Evolutionary conservation across 2,888 invertebrate species (phyloP), one percentile per base, ranked within the genome.

Genomic region (Ganaspis brasiliensis): DNA sequence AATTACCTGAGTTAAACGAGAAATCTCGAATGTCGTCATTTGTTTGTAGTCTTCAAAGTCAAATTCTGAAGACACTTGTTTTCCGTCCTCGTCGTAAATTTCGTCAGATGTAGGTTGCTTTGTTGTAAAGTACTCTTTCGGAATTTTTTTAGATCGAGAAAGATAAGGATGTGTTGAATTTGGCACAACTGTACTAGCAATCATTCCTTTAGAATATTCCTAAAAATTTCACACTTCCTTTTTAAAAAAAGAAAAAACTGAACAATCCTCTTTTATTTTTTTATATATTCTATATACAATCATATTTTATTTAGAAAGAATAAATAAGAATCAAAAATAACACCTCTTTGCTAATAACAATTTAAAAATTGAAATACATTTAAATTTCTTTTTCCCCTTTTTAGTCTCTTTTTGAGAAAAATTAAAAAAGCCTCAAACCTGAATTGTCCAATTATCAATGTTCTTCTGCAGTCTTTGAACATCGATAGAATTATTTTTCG

Each of bases 361-460:
- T n/a, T n/a, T n/a, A n/a, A n/a, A n/a, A n/a, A n/a, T n/a, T n/a
- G n/a, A n/a, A n/a, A n/a, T n/a, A n/a, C n/a, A n/a, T n/a, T n/a
- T n/a, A n/a, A n/a, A n/a, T n/a, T n/a, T n/a, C n/a, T n/a, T n/a
- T n/a, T n/a, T n/a, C n/a, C n/a, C n/a, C n/a, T n/a, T n/a, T n/a
- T n/a, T n/a, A n/a, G n/a, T n/a, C n/a, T n/a, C n/a, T n/a, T n/a
- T n/a, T n/a, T n/a, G n/a, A n/a, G n/a, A n/a, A n/a, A n/a, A n/a
- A n/a, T n/a, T 24, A 40, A 35, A 40, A 74, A 67, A 45, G 6
- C 35, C 74, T 80, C 81, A 16, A 24, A 91, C 91, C 87, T 91
- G 90, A 76, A 91, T 91, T 0, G 97, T 97, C 97, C 97, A 97
- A 80, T 95, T 95, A 85, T 97, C 96, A 75, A 97, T 97, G 83